Evolutionary conservation across 1,140 invertebrate genomes (phyloP), one percentile per base, ranked within the genome.

Genomic region (Rhagoletis pomonella): DNA sequence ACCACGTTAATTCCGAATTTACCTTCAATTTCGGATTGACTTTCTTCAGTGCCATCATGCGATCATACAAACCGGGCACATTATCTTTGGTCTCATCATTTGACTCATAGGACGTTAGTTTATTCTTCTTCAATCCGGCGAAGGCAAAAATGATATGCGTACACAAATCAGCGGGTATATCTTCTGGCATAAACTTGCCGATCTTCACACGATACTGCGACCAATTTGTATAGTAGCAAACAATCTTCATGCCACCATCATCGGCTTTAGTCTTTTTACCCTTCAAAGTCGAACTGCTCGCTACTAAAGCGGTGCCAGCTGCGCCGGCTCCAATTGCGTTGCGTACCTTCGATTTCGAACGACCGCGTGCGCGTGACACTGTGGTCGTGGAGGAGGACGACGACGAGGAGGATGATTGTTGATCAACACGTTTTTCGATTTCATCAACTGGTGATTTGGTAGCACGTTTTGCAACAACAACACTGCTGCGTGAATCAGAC

Each of bases 221-320:
- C 98, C 98, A 99, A 94, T 99, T 99, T 29, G 98, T 99, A 93
- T 98, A 99, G 93, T 99, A 99, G 92, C 98, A 99, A 1, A 98
- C 97, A 86, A 98, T 94, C 95, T 97, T 94, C 60, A 93, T 93
- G 62, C 90, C 90, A 87, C 94, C 94, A 89, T 96, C 95, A 65
- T 94, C 95, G 93, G 95, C 95, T 88, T 95, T 95, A 67, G 91
- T 95, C 94, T 92, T 95, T 94, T 90, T 95, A 94, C 89, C 94
- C 93, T 90, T 93, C 88, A 92, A 87, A 5, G 89, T 91, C 0
- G 91, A 92, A 50, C 94, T 93, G 86, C 94, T 94, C 84, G 92
- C 93, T 88, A 95, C 93, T 86, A 96, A 94, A 60, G 96, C 95
- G 86, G 95, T 94, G 84, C 94, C 94, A 2, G 94, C 93, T 1